Evolutionary conservation across 2,113 vertebrate species (phyloP).

Genomic region (Microtus montanus): DNA sequence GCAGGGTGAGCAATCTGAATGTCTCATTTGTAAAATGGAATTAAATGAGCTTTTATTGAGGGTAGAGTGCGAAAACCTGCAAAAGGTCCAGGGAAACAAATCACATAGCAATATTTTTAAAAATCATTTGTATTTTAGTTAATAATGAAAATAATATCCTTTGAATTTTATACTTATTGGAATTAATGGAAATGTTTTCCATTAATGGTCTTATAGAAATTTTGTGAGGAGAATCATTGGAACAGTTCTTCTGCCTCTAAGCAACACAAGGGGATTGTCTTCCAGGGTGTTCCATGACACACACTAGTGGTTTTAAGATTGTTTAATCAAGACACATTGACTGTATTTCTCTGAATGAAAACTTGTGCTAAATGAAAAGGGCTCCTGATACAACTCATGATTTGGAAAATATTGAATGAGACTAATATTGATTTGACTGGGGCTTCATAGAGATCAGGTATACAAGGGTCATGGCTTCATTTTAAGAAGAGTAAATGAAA

Average conservation of each 20-base stretch:
- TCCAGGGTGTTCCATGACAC: accelerated
- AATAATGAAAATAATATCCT: not conserved
- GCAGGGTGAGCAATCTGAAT: not conserved
- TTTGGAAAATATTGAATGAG: not conserved
- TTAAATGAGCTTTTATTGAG: not conserved
- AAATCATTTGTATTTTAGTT: not conserved
- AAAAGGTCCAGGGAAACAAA: not conserved
- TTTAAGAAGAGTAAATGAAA: not conserved
- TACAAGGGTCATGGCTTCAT: not conserved
- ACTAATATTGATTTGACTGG: not conserved
- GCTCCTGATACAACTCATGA: not conserved
- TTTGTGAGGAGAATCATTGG: not conserved
- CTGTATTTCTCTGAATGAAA: not conserved
- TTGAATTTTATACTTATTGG: not conserved
- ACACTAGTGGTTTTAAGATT: not conserved
- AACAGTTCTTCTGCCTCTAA: not conserved
- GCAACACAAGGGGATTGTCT: not conserved
- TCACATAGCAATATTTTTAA: accelerated
- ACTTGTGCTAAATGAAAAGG: not conserved
- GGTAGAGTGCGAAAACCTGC: not conserved
- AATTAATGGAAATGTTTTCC: not conserved
- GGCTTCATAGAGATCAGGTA: not conserved
- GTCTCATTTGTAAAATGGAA: constrained; percentile 28
- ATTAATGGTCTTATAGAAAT: not conserved
- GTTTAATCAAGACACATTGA: not conserved